Base-by-base conservation (phyloP, 1,140 invertebrate genomes). In the Papilio helenus region DNA sequence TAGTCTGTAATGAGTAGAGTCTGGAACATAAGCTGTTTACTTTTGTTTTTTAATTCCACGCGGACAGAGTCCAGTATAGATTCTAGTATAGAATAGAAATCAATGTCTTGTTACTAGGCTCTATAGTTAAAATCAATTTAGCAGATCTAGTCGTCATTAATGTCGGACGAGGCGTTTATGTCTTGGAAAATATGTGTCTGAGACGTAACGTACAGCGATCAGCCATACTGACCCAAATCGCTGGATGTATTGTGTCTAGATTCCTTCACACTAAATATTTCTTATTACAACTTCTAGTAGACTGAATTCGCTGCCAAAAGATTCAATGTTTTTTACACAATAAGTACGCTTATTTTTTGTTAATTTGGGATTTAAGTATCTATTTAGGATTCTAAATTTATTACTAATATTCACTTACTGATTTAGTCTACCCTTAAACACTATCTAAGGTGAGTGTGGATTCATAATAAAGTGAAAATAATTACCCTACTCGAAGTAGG, bases 191-290 rank as follows among this genome's bases (percentile, higher is more conserved):
- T 65, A 65, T 65, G 61, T 65, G 61, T 65, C 61, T 65, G 61
- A 65, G 61, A 29, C 61, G 29, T 16, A 29, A 65, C 61, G 61
- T 65, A 65, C 12, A 26, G 14, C 20, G 55, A 61, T 61, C 55
- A 61, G 55, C 20, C 55, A 20, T 10, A 65, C 10, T 65, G 61
- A 65, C 61, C 61, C 10, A 65, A 65, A 65, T 65, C n/a, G 26
- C 10, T 16, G 3, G 26, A 65, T 65, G 26, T 65, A 65, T 29
- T 65, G 26, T 65, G 61, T 65, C 61, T 46, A 12, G 44, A 46
- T 65, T 65, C 26, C 61, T 65, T 65, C 61, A 65, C 61, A 65
- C 61, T 65, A 65, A 65, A 65, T 65, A 65, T 65, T 65, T 65
- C 26, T 29, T 65, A 65, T 65, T 29, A 65, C 23, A 14, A 16